Percentiles rank a stretch among this genome's conserved stretches.
Conservation (phyloP, 2,888 invertebrate genomes). For the Lasiommata megera region DNA sequence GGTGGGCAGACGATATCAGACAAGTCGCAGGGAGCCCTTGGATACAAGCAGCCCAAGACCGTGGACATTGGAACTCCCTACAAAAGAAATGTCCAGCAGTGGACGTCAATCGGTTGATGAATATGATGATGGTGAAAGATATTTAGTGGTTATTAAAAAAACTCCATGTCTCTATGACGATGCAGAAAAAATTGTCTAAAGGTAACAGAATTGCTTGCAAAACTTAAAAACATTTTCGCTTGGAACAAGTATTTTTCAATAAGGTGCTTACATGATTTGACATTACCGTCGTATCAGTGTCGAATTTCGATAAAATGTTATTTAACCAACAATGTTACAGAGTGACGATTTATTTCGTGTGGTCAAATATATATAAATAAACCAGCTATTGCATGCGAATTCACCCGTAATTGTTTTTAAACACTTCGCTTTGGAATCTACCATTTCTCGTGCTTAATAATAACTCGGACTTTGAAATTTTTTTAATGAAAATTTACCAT, state of each 20-base stretch:
- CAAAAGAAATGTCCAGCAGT: no score
- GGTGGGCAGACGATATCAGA: no score
- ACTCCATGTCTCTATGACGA: neutral
- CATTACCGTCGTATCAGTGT: neutral
- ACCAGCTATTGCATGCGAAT: neutral
- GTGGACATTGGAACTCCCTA: no score
- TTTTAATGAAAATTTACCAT: no score
- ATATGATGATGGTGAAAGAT: no score
- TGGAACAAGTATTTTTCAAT: neutral
- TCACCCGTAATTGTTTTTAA: neutral
- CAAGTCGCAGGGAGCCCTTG: no score
- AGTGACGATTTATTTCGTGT: neutral
- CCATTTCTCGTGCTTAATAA: no score
- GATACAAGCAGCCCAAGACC: no score
- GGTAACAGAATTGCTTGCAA: neutral
- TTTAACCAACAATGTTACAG: neutral
- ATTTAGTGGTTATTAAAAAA: no score
- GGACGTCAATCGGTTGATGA: no score
- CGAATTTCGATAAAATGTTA: constrained; percentile 1
- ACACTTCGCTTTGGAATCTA: no score
- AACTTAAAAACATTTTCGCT: neutral
- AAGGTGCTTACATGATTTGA: constrained; percentile 1
- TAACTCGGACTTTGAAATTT: no score
- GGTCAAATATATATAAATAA: neutral
- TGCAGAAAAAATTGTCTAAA: neutral